Base-by-base conservation (phyloP, 2,797 vertebrate genomes). In the Chromobotia macracanthus region DNA sequence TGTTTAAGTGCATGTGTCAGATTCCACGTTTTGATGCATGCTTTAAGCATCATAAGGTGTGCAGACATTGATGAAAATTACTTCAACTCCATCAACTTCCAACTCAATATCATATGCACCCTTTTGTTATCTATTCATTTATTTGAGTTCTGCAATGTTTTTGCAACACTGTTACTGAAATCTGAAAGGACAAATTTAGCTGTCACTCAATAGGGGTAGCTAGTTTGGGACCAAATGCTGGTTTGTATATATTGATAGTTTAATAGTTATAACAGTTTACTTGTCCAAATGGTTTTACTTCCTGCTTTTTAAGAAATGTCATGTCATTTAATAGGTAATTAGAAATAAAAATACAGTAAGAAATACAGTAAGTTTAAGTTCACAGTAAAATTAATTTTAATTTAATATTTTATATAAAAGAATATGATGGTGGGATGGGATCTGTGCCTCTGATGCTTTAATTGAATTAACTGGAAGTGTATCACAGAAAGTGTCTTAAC, bases 1-100 rank as follows among this genome's bases (percentile, higher is more conserved):
- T 77, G 41, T 16, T 23, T 56, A 76, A 76, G n/a, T 75, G 25
- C 55, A 72, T 23, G 38, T 28, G 2, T 75, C 28, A 28, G 11
- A 25, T 1, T 31, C 7, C 9, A 19, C 67, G 51, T 74, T 64
- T 82, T 44, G 53, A 66, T 12, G 46, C 13, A 1, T 51, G n/a
- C 71, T 23, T 35, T 19, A 73, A 15, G 5, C n/a, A n/a, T 15
- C 70, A 15, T 28, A 13, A 31, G 5, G 5, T 25, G 21, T 25
- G 10, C 11, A 56, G 19, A 55, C n/a, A n/a, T 28, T 28, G 1
- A 4, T 28, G 1, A 28, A 28, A 28, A 28, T 2, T 2, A 28
- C 4, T 1, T 1, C 28, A 28, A 1, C 4, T 2, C 1, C 1
- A 28, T 1, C 4, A 28, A 28, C 1, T 4, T 28, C 4, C 28